Conservation (phyloP, 2,888 invertebrate species). For the Geophilus truncorum region DNA sequence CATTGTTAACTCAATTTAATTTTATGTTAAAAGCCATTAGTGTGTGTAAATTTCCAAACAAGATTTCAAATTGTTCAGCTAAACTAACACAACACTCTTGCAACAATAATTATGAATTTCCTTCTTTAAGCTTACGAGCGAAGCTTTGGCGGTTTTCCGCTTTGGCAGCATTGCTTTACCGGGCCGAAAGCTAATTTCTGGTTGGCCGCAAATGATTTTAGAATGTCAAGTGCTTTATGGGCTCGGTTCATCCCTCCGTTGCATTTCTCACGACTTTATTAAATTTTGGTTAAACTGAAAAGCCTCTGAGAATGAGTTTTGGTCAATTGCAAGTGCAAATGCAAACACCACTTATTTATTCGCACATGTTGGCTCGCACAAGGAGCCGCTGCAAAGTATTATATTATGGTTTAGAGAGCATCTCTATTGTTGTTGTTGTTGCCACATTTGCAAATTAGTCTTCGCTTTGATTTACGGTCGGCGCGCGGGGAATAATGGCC, state of each 20-base stretch:
- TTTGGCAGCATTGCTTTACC: not conserved
- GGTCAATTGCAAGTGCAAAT: not conserved
- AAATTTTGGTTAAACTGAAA: not conserved
- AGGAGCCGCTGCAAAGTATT: not conserved
- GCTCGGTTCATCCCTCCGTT: not conserved
- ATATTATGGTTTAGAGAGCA: not conserved
- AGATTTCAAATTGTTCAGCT: no score
- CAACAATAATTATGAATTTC: no score
- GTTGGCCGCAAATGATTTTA: conserved; percentile 3
- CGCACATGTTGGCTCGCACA: not conserved
- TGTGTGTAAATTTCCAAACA: no score
- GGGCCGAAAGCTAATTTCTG: not conserved
- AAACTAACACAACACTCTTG: no score
- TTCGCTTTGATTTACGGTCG: not conserved
- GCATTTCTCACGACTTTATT: not conserved
- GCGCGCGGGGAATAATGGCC: not conserved
- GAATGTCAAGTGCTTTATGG: not conserved
- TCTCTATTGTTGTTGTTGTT: not conserved
- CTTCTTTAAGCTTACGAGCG: not conserved
- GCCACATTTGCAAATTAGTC: not conserved
- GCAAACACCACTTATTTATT: not conserved
- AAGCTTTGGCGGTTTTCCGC: not conserved
- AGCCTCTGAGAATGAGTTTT: not conserved
- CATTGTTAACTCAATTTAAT: no score
- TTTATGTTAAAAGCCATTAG: no score